Base-by-base conservation (phyloP, 2,888 invertebrate species). In the Dasysyrphus tricinctus region DNA sequence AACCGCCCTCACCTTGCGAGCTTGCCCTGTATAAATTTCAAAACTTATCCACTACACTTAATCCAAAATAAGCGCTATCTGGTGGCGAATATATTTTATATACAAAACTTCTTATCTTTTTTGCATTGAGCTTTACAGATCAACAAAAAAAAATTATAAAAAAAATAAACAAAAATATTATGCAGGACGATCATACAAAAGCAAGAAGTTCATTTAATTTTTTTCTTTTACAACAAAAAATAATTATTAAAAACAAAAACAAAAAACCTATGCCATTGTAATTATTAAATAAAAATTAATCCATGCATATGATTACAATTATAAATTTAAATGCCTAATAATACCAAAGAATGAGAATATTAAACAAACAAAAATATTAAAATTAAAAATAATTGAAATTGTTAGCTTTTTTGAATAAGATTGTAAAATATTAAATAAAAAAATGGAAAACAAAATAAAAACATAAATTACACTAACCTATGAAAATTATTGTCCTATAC, bases 271-370 rank as follows among this genome's bases (percentile, higher is more conserved):
- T 39, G 80, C 81, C 88, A 88, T 78, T 87, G 79, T 80, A 88
- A 80, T 80, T 67, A 85, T 69, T 70, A 57, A 44, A 61, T 73
- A 44, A 51, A 80, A 77, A 42, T 69, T 77, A 65, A 72, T 75
- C 39, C 47, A 70, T 54, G 32, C 69, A 37, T 42, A 72, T 65
- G 59, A 73, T 49, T 69, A 80, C 74, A 83, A 69, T 47, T 65
- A 77, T 88, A 88, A 89, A 88, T 89, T 90, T 90, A 90, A 90
- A 90, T 79, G 89, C 85, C 81, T 88, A 81, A 74, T 54, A 61
- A 77, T 70, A 82, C 65, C 73, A 82, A 79, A 88, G 67, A 74
- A 63, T 67, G 90, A 89, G 89, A 90, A 67, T 54, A 54, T 49
- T 80, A 85, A 84, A 24, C 3, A 24, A 24, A 24, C 1, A 24